Evolutionary conservation across 2,888 invertebrate genomes (phyloP), one percentile per base, ranked within the genome.

Genomic region (Tipula helvola): DNA sequence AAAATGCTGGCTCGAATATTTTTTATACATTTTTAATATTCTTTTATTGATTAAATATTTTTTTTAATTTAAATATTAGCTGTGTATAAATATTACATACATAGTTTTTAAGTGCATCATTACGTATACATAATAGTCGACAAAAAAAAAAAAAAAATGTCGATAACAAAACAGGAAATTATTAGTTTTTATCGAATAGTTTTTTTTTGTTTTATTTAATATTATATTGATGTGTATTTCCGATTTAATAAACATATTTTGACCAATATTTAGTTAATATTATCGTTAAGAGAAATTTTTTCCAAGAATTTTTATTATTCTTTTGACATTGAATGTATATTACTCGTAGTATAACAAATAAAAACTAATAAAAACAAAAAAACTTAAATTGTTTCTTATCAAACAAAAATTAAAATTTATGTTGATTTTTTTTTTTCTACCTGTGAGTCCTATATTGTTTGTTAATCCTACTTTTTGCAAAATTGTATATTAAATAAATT

Each of bases 291-390:
- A 71, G 71, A 71, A 71, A 57, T 57, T 57, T 57, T 71, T 71
- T 71, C 71, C 71, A 71, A 71, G 71, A 71, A 71, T 71, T 71
- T 71, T 71, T 71, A 71, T 71, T 71, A 71, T 71, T 71, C 71
- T 18, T 71, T 71, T 71, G 71, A 71, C 71, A 71, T 71, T 71
- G 71, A 71, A 71, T 71, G 2, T 28, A n/a, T 28, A 28, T 28
- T 28, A 28, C 28, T 28, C 28, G 28, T 28, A 28, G 28, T 28
- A 71, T 71, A 71, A 71, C 18, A 28, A 28, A 28, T 10, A 71
- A 28, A 28, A 44, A 52, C 52, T 47, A 71, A 71, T 28, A 71
- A 71, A 71, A 71, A 52, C 52, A n/a, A 28, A 57, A 71, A 71
- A 71, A 16, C 16, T 57, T 57, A 28, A 28, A 71, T 71, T 71